Conservation (phyloP, 2,113 vertebrate genomes). For the Dromiciops gliroides region DNA sequence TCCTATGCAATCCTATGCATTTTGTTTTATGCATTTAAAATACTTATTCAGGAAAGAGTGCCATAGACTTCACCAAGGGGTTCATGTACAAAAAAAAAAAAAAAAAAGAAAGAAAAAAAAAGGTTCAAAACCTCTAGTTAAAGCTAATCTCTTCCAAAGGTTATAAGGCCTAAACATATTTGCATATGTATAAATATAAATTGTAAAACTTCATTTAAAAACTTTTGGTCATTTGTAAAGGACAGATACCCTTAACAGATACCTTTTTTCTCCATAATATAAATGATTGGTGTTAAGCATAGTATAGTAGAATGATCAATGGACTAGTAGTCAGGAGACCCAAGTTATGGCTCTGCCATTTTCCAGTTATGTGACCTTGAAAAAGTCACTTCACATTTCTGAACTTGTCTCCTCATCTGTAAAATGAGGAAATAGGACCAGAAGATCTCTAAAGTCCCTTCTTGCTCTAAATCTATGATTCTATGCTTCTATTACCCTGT, state of each 20-base stretch:
- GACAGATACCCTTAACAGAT: not conserved
- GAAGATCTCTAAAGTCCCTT: not conserved
- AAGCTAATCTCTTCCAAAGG: not conserved
- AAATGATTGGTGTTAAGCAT: not conserved
- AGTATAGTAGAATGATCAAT: not conserved
- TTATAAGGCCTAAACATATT: not conserved
- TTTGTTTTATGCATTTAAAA: not conserved
- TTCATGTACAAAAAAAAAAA: no score
- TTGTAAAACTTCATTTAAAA: not conserved
- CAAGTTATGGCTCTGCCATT: not conserved
- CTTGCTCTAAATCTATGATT: not conserved
- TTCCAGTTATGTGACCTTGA: not conserved
- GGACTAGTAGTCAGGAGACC: not conserved
- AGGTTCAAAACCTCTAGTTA: not conserved
- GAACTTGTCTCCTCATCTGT: not conserved
- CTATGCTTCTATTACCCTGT: not conserved
- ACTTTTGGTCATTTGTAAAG: not conserved
- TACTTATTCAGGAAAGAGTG: not conserved
- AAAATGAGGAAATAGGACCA: not conserved
- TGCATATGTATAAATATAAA: not conserved
- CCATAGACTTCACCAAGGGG: not conserved
- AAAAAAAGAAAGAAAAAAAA: no score
- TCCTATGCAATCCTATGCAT: not conserved
- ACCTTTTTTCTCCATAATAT: not conserved
- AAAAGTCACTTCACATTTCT: not conserved